Evolutionary conservation across 2,797 vertebrate genomes (phyloP).

Genomic region (Cottoperca gobio): DNA sequence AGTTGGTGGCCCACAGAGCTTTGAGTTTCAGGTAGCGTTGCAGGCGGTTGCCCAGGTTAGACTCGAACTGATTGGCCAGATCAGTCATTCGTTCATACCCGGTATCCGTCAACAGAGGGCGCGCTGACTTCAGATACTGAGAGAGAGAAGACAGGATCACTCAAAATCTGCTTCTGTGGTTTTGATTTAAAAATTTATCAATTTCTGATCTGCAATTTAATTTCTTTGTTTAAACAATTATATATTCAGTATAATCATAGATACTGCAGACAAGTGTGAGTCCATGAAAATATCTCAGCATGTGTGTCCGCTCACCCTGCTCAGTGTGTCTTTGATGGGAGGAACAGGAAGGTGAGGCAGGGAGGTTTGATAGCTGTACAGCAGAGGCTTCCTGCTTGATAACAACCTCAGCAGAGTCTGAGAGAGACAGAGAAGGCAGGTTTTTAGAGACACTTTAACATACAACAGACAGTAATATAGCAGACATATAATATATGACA

Average conservation of each 20-base stretch:
- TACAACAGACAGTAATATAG: no score
- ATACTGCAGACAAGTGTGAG: not conserved
- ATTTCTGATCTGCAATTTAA: not conserved
- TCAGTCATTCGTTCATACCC: conserved; percentile 78
- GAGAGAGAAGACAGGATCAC: not conserved
- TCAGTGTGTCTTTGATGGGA: conserved; percentile 84
- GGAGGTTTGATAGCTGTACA: conserved; percentile 91
- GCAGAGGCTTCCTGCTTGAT: conserved; percentile 87
- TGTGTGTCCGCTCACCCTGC: conserved; percentile 79
- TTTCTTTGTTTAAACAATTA: not conserved
- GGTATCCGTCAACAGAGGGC: conserved; percentile 79
- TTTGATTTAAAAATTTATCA: rapidly evolving
- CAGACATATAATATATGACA: no score
- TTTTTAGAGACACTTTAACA: not conserved
- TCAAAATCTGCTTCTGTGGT: not conserved
- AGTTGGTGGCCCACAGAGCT: conserved; percentile 92
- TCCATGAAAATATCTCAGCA: not conserved
- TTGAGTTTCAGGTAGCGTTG: conserved; percentile 91
- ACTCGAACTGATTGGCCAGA: conserved; percentile 86
- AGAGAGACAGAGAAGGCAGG: not conserved
- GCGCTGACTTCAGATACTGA: conserved; percentile 89
- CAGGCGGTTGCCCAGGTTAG: conserved; percentile 83
- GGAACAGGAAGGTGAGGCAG: conserved; percentile 91
- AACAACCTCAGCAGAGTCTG: conserved; percentile 88
- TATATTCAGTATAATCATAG: not conserved